These are phyloP conservation scores for Drosophila kanapiae DNA, from an alignment of 1,140 invertebrate genomes.

Conservation along the genomic window DNA sequence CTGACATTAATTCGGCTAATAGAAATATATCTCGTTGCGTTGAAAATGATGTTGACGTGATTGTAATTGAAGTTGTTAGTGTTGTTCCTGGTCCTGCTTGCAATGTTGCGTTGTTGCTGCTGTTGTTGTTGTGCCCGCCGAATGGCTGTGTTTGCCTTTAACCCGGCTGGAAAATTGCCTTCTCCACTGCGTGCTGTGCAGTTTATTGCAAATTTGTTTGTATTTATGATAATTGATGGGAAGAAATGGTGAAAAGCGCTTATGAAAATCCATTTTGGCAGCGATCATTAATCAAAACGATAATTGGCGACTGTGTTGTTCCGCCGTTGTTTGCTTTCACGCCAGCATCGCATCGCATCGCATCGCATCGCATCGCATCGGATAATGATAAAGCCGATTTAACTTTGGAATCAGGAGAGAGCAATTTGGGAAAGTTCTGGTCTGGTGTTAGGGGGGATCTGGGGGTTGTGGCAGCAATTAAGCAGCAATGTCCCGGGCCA, in stretches of 20 bases:
- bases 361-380: constrained; percentile 8
- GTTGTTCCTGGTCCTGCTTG: constrained; percentile 29
- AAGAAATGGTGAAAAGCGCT: constrained; percentile 76
- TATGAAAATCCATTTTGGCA: constrained; percentile 78
- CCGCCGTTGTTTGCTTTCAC: constrained; percentile 63
- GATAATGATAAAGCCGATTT: constrained; percentile 43
- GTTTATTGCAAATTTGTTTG: constrained; percentile 83
- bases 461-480: constrained; percentile 61
- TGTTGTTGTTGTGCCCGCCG: constrained; percentile 34
- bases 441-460: not conserved
- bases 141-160: constrained; percentile 70
- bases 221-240: constrained; percentile 78
- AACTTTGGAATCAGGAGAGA: constrained; percentile 11
- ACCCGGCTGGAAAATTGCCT: constrained; percentile 74
- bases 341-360: constrained; percentile 16
- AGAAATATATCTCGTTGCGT: constrained; percentile 83
- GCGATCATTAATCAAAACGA: constrained; percentile 72
- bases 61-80: constrained; percentile 78
- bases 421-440: constrained; percentile 59
- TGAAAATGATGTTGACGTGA: constrained; percentile 83
- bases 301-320: constrained; percentile 73
- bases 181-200: constrained; percentile 70
- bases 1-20: constrained; percentile 84
- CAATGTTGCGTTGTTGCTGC: constrained; percentile 29
- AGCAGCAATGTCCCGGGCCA: constrained; percentile 51